Percentiles rank a stretch among this genome's conserved stretches.
Conservation (phyloP, 2,888 invertebrate genomes). For the Athripsodes cinereus region DNA sequence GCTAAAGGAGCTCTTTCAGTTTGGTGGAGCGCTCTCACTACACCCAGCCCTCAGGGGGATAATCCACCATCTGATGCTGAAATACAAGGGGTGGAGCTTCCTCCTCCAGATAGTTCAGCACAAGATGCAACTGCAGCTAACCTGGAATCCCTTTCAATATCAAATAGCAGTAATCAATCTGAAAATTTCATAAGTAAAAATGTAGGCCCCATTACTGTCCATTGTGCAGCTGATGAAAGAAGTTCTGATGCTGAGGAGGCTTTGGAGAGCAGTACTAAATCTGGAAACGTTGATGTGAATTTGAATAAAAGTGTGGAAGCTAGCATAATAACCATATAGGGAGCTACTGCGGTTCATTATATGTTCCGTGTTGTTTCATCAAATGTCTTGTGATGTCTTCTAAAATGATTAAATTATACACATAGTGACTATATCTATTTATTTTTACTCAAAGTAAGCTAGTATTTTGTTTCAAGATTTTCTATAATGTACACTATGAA, state of each 20-base stretch:
- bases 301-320: not conserved
- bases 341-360: too few relatives aligned
- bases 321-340: not conserved
- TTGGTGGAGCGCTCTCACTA: conserved; percentile 75
- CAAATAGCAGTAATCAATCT: conserved; percentile 1
- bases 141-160: conserved; percentile 1
- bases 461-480: too few relatives aligned
- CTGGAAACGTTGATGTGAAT: not conserved
- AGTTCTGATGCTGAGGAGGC: conserved; percentile 24
- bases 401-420: too few relatives aligned
- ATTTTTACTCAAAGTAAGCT: too few relatives aligned
- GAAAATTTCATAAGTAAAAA: conserved; percentile 9
- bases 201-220: conserved; percentile 16
- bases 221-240: conserved; percentile 16
- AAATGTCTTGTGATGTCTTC: too few relatives aligned
- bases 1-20: conserved; percentile 81
- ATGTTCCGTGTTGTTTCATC: too few relatives aligned
- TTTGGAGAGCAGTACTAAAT: conserved; percentile 9
- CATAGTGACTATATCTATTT: too few relatives aligned
- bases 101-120: conserved; percentile 18
- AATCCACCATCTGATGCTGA: conserved; percentile 17
- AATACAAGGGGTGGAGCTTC: not conserved
- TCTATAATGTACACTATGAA: too few relatives aligned
- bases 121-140: conserved; percentile 18
- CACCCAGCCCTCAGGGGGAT: conserved; percentile 40